Evolutionary conservation across 2,888 invertebrate genomes (phyloP), one percentile per base, ranked within the genome.

Genomic region (Drosophila falleni): DNA sequence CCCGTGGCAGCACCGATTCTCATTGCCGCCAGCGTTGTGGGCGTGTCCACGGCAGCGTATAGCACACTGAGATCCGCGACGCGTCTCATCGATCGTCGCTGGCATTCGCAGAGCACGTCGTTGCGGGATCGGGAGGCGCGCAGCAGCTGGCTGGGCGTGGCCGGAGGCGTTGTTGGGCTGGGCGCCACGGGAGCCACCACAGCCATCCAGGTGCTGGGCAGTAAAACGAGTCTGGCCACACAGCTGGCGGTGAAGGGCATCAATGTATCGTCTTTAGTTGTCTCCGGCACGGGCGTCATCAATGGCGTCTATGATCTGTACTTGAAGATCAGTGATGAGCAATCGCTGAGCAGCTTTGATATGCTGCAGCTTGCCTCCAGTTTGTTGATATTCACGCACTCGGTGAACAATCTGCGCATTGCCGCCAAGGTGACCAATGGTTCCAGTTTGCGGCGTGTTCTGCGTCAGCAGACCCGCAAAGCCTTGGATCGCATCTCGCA

Each of bases 361-460:
- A 41, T 86, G 4, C 50, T 88, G 5, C 89, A 91, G 55, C 42
- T 91, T n/a, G 84, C 89, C 26, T 89, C 90, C 11, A 89, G 88
- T 10, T 54, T 91, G 16, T 55, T 89, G 9, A 77, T 91, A 15
- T 89, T 91, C 13, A 91, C 91, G 0, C 91, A 91, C 51, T 90
- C 91, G 3, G 66, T 86, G 0, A 90, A 89, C 50, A 91, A 91
- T 70, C 80, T 90, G 11, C 90, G 89, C 31, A 66, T 90, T 13
- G 89, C 89, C 31, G 71, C 86, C 10, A 87, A 82, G 56, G 72
- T 50, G 0, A 76, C 69, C 23, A 73, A 81, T 50, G 85, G 89
- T 29, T 72, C 75, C 10, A 80, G 76, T 15, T 63, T 91, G 15
- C 82, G 91, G 3, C 62, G 65, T 0, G 82, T 72, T 0, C 53